Evolutionary conservation across 2,797 vertebrate species (phyloP), one percentile per base, ranked within the genome.

Genomic region (Rhabdophis nuchalis): DNA sequence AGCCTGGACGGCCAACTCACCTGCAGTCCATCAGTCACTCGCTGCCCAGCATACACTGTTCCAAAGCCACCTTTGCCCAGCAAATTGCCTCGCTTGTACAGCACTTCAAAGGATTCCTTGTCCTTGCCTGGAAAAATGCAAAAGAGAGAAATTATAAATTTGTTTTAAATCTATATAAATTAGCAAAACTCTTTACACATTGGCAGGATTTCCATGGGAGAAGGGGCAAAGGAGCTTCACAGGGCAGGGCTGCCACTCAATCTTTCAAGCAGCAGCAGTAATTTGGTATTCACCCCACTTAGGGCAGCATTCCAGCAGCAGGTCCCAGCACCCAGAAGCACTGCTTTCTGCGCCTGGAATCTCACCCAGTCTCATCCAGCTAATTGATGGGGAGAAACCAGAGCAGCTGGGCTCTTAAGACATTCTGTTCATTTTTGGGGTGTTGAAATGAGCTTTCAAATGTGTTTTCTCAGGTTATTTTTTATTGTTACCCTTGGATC

Each of bases 21-120:
- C 98, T 98, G 98, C 68, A 97, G 97, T 88, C 98, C 98, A 91
- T 98, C 98, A 0, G 97, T 97, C 50, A 98, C 89, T 23, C 98
- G 96, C 53, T 98, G 97, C 53, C 98, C 98, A 18, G 97, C 96
- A 89, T 98, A 98, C 91, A 98, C 98, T 0, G 98, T 98, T 2
- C 98, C 98, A 85, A 98, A 98, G 0, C 98, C 98, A 0, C 98
- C 98, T 32, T 98, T 98, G 85, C 98, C 98, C 53, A 98, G 95
- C 88, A 98, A 96, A 27, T 96, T 25, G 8, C 98, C 98, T 25
- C 97, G 95, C 72, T 95, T 96, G 87, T 98, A 98, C 93, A 95
- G 97, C 0, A 96, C 96, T 92, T 96, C 97, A 94, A 98, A 98
- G 0, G 96, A 94, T 89, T 98, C 97, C 91, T 94, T 96, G 95